Evolutionary conservation across 92 coral and sea anemone genomes (phyloP).

Genomic region (Bergia puertoricense): DNA sequence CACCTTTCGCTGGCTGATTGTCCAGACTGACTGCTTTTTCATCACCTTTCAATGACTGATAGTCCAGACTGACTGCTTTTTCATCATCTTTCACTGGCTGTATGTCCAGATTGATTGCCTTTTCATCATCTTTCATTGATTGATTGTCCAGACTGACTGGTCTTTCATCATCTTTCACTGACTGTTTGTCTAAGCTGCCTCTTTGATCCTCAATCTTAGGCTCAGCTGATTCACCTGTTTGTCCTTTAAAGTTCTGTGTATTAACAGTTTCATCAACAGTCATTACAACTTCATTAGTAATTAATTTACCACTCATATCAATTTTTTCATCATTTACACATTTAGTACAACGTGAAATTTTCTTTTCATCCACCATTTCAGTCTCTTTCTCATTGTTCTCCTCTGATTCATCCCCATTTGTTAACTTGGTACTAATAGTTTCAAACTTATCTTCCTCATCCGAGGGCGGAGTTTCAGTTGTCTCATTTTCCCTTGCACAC

Average conservation of each 20-base stretch:
- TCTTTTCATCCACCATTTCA: not conserved
- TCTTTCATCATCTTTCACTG: not conserved
- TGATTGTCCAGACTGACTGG: not conserved
- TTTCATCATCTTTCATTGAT: not conserved
- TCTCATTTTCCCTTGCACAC: not conserved
- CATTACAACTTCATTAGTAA: not conserved
- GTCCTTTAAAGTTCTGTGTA: not conserved
- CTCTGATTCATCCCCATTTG: constrained; percentile 12
- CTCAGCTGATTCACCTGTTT: not conserved
- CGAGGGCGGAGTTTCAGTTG: not conserved
- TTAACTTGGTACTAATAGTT: not conserved
- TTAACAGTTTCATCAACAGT: not conserved
- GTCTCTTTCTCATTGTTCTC: not conserved
- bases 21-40: not conserved
- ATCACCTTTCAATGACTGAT: not conserved
- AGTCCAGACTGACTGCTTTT: not conserved
- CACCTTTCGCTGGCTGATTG: not conserved
- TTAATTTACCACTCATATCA: not conserved
- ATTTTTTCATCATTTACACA: constrained; percentile 10
- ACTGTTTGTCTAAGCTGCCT: not conserved
- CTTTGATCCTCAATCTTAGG: not conserved
- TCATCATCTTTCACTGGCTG: not conserved
- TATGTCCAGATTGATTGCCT: not conserved
- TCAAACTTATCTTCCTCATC: not conserved
- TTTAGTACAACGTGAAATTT: not conserved